Percentiles rank a stretch among this genome's conserved stretches.
phyloP scores from a whole-genome alignment of 2,888 invertebrate species.

The Caradrina clavipalpis region DNA sequence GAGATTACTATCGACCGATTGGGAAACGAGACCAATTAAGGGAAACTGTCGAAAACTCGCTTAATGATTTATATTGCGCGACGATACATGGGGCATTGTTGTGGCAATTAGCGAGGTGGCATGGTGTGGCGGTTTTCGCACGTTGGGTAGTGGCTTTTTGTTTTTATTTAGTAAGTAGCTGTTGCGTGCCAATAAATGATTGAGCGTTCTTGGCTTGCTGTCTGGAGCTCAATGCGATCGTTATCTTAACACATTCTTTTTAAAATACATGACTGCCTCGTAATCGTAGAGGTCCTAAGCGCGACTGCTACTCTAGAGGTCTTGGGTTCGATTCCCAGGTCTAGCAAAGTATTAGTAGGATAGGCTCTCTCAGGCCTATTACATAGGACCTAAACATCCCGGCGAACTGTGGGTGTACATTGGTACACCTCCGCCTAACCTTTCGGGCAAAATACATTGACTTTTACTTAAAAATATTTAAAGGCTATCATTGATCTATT shows the following conservation, averaged over 20 bases:
- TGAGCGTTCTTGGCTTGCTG: conserved; percentile 29
- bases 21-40: conserved; percentile 84
- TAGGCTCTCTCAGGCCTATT: no score
- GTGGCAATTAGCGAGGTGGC: conserved; percentile 76
- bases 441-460: no score
- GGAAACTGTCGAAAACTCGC: conserved; percentile 81
- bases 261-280: no score
- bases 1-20: conserved; percentile 80
- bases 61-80: conserved; percentile 78
- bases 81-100: conserved; percentile 67
- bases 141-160: conserved; percentile 48
- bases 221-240: conserved; percentile 23
- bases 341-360: no score
- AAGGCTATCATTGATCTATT: neutral
- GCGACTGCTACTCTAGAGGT: no score
- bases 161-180: conserved; percentile 40
- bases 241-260: conserved; percentile 25
- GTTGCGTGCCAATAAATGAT: conserved; percentile 44
- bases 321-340: no score
- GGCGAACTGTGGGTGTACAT: no score
- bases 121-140: conserved; percentile 53
- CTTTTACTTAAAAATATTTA: no score
- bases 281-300: no score
- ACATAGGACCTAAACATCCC: no score
- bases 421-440: no score